phyloP scores from a whole-genome alignment of 1,140 invertebrate species.

The Nylanderia fulva region DNA sequence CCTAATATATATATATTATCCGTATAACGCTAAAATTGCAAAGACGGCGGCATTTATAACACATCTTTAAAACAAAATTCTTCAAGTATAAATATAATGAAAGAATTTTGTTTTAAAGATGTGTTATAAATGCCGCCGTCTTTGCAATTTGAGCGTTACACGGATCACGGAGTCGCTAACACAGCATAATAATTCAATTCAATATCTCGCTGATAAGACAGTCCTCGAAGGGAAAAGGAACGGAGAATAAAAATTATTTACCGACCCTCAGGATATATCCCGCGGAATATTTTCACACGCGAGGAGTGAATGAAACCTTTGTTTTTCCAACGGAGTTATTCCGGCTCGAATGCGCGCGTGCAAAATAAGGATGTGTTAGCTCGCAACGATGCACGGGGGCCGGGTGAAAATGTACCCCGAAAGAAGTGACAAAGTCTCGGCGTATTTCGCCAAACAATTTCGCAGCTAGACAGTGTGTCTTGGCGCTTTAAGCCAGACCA shows the following conservation, averaged over 20 bases:
- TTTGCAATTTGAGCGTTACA: background rate
- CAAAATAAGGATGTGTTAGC: conserved; percentile 54
- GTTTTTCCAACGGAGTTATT: conserved; percentile 68
- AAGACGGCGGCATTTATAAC: background rate
- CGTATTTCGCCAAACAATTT: conserved; percentile 82
- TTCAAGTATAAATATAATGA: conserved; percentile 1
- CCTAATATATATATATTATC: too few relatives aligned
- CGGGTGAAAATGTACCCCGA: conserved; percentile 78
- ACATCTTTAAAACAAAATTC: background rate
- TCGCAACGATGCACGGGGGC: conserved; percentile 45
- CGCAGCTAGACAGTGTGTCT: conserved; percentile 78
- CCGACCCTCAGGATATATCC: background rate
- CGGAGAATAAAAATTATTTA: conserved; percentile 42
- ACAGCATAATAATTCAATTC: conserved; percentile 37
- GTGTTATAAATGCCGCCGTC: background rate
- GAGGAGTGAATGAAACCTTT: conserved; percentile 62
- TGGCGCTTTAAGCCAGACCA: conserved; percentile 81
- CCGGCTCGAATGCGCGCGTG: conserved; percentile 30
- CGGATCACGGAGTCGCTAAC: background rate
- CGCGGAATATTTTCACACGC: conserved; percentile 17
- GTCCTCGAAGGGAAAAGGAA: background rate
- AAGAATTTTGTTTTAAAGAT: background rate
- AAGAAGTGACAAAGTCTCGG: conserved; percentile 81
- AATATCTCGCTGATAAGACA: conserved; percentile 13
- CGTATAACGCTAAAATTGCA: background rate